Conservation (phyloP, 2,113 vertebrate species). For the Phalacrocorax pelagicus region DNA sequence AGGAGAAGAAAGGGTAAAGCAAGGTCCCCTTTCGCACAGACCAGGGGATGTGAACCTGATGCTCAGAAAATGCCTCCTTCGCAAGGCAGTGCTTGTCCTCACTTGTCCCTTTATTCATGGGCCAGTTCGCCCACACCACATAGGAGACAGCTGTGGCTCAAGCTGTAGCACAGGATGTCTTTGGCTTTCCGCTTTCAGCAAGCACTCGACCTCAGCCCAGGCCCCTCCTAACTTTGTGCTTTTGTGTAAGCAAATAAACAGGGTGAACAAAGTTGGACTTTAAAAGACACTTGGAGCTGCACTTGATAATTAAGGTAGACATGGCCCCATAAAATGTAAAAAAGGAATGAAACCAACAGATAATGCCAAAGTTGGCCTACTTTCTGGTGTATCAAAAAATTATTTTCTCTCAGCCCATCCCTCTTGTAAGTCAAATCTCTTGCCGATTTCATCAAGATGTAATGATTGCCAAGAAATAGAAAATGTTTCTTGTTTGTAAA, state of each 20-base stretch:
- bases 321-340: not conserved
- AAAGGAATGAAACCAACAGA: not conserved
- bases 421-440: not conserved
- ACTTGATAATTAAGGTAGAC: not conserved
- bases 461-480: not conserved
- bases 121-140: not conserved
- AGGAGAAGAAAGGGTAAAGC: not conserved
- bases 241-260: not conserved
- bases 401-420: not conserved
- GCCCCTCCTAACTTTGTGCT: not conserved
- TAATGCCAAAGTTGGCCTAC: not conserved
- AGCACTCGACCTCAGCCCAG: not conserved
- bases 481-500: not conserved
- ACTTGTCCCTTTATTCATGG: not conserved
- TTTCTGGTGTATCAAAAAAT: not conserved
- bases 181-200: rapidly evolving
- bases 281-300: not conserved
- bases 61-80: not conserved
- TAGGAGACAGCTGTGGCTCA: not conserved
- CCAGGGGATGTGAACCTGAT: not conserved
- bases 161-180: rapidly evolving
- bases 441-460: not conserved
- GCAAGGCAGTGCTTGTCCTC: not conserved
- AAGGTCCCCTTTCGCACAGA: not conserved
- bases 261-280: not conserved